Evolutionary conservation across 2,113 vertebrate species (phyloP).

Genomic region (Anolis carolinensis): DNA sequence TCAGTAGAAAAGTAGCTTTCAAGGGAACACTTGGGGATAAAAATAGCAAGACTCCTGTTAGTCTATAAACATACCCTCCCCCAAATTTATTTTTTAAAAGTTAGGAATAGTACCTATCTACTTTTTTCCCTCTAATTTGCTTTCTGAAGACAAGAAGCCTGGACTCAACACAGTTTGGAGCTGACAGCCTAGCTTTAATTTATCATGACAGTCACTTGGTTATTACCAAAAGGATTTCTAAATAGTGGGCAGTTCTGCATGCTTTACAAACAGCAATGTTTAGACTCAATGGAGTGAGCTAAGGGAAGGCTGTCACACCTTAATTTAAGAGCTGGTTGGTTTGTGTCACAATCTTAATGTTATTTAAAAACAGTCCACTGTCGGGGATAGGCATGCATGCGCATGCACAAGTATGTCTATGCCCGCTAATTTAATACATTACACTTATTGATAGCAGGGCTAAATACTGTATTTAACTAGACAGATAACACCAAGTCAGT

Average conservation of each 20-base stretch:
- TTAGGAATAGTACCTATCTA: not conserved
- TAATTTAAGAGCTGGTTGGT: slow-evolving; percentile 15
- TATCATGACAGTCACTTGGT: not conserved
- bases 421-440: slow-evolving; percentile 64
- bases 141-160: not conserved
- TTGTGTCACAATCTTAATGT: slow-evolving; percentile 59
- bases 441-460: slow-evolving; percentile 71
- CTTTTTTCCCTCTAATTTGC: not conserved
- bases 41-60: not conserved
- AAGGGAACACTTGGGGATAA: too few relatives aligned
- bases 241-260: fast-evolving
- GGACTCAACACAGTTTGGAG: not conserved
- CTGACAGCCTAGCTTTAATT: not conserved
- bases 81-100: not conserved
- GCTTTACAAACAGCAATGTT: fast-evolving
- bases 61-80: not conserved
- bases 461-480: slow-evolving; percentile 80
- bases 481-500: slow-evolving; percentile 77
- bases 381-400: not conserved
- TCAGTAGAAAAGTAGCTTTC: too few relatives aligned
- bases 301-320: not conserved
- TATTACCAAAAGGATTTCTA: not conserved
- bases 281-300: not conserved
- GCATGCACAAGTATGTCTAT: not conserved
- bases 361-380: slow-evolving; percentile 50